Base-by-base conservation (phyloP, 2,797 vertebrate genomes). In the Austrolebias charrua region DNA sequence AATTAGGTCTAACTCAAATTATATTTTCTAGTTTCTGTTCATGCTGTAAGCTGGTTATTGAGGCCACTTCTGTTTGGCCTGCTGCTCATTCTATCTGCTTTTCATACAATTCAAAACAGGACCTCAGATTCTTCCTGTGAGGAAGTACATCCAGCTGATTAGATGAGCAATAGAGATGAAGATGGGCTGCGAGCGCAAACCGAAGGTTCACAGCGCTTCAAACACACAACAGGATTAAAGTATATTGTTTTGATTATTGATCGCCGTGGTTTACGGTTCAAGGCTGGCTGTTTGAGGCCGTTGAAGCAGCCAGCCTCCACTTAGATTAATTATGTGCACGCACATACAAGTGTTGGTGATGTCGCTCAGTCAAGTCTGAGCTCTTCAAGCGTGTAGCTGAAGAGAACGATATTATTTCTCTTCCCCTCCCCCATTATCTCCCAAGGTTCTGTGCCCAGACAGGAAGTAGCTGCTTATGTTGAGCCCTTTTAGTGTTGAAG, bases 81-180 rank as follows among this genome's bases (percentile, higher is more conserved):
- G 60, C 31, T 9, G 64, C 62, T 28, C 49, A 18, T 9, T 76
- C 57, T 64, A 31, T 65, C 55, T 80, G 71, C 57, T 81, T 78
- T 65, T 76, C 58, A 55, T 61, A 42, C 42, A 53, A 73, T 82
- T 76, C 62, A 81, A 84, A 88, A 88, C 82, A 85, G 83, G 73
- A 85, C 63, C 55, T 79, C 51, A 67, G 67, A 45, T 61, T 78
- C 63, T 75, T 82, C 83, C 83, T 75, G 66, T 10, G 64, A 80
- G 82, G 80, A 87, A 84, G 76, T 68, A 18, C 79, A 78, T 80
- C 68, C 46, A 65, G 49, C 73, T 80, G 82, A 88, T 86, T 71
- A 68, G 75, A 66, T 1, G 7, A 10, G 52, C 69, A 54, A 73
- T 66, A 62, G 59, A 85, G 75, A 84, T 79, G 53, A 61, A 60